A percentile compares a stretch with the other conserved stretches of the same genome.
These are phyloP conservation scores for Eulemur mongoz DNA, from an alignment of 2,797 vertebrate species.

Conservation along the genomic window DNA sequence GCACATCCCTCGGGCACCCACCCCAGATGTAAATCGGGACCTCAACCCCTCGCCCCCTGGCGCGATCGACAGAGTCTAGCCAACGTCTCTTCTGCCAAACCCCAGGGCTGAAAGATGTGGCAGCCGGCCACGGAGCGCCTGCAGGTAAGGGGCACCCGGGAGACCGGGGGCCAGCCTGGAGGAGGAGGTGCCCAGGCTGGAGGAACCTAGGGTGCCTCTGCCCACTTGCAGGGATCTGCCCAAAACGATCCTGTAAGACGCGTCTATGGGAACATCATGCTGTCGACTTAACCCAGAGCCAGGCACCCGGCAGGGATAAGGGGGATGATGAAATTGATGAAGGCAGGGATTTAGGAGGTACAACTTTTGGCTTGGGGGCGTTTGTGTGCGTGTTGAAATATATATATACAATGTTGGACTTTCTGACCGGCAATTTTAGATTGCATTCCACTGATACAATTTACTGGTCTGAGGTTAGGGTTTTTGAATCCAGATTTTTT, in stretches of 20 bases:
- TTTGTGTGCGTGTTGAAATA: neutral
- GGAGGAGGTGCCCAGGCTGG: constrained; percentile 26
- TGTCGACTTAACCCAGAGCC: neutral
- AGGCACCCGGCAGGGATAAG: neutral
- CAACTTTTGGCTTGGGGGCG: constrained; percentile 60
- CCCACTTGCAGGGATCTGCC: constrained; percentile 12
- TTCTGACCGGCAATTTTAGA: neutral
- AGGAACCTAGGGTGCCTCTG: neutral
- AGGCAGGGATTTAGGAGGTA: neutral
- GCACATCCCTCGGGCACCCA: constrained; percentile 57
- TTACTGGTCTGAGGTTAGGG: constrained; percentile 23
- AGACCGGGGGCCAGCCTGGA: constrained; percentile 54
- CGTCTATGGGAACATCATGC: neutral
- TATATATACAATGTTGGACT: neutral
- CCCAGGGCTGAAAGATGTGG: constrained; percentile 91
- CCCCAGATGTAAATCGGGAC: constrained; percentile 62
- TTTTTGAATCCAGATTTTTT: constrained; percentile 69
- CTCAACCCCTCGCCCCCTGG: neutral
- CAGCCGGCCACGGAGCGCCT: constrained; percentile 97
- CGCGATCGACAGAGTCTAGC: constrained; percentile 30
- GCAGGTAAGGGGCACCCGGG: constrained; percentile 88
- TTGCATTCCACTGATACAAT: neutral
- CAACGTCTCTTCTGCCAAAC: neutral
- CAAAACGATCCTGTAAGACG: neutral
- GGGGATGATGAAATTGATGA: neutral